Base-by-base conservation (phyloP, 2,113 vertebrate species). In the Sterna hirundo region DNA sequence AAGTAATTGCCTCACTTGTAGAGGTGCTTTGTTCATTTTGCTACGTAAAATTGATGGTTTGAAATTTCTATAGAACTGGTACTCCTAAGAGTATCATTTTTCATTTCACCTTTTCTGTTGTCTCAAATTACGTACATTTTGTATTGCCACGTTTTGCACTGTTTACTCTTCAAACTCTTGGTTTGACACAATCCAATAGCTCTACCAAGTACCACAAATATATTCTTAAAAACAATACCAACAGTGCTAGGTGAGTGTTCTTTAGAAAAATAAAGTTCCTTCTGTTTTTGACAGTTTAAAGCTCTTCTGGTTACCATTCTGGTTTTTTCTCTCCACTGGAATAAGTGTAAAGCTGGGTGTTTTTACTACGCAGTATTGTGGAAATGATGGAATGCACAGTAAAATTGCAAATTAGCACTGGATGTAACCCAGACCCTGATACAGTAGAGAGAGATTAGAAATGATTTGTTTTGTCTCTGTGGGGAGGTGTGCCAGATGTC, bases 401-500 rank as follows among this genome's bases (percentile, higher is more conserved):
- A 88, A 96, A 97, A 91, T 57, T 90, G 57, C 75, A 94, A 80
- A 95, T 97, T 94, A 88, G 80, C 58, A 22, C 68, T 95, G 96
- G 94, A 93, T 96, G 57, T 88, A 93, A 74, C 88, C 76, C 92
- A 97, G 95, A 19, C 88, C 47, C 49, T 92, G 94, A 64, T 96
- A 88, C 29, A 79, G 76, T 84, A 70, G 65, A 92, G 84, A 65
- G 71, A 96, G 84, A 97, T 95, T 79, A 86, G 92, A 93, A 93
- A 90, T 96, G 1, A 96, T 97, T 96, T 97, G 92, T 95, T 97
- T 94, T 46, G 75, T 94, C 96, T 95, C 95, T 80, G 8, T 65
- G 82, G 95, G 88, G 51, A 64, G 60, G 54, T 72, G 58, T 91
- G 66, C 96, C 97, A 97, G 97, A 88, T 97, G 96, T 95, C 92